Base-by-base conservation (phyloP, 2,797 vertebrate genomes). In the Megaceryle alcyon region DNA sequence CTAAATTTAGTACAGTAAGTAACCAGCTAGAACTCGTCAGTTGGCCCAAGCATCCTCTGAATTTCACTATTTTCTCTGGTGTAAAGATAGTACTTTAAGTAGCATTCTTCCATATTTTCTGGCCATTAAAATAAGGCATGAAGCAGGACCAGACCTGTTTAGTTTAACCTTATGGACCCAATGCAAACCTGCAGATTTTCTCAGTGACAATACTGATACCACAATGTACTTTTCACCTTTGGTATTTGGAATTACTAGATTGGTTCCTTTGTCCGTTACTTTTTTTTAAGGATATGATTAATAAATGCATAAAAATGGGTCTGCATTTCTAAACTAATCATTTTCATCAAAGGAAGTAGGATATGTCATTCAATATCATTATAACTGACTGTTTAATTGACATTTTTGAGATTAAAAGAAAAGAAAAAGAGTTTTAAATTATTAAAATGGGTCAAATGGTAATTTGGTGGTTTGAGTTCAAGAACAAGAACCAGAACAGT, bases 331-430 rank as follows among this genome's bases (percentile, higher is more conserved):
- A 54, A 78, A 61, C 14, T 22, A 63, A 81, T 84, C 0, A 66
- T 88, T 86, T 63, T 77, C 41, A 71, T 91, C 79, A 82, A 91
- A 85, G n/a, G 14, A 80, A 91, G 35, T 82, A 59, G 46, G 29
- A 31, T 92, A 54, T 61, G 48, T 71, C 46, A 66, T 84, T 84
- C 72, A 39, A 29, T 70, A 51, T 82, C 59, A 66, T 91, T 92
- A 71, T 82, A 96, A 88, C 7, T 53, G 69, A 60, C 68, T 63
- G 7, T 83, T 95, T 83, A 94, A 94, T 84, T 92, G 80, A 82
- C 56, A 91, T 93, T 95, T 93, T 77, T 59, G 63, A 91, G 60
- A 86, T 93, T 83, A 95, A 94, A 95, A 82, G 37, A 70, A 84
- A 92, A 71, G 53, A 80, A 92, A 88, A 61, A 71, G 31, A 29